Percentiles rank a stretch among this genome's conserved stretches.
phyloP scores from a whole-genome alignment of 2,113 vertebrate species.

The Labeo catla region DNA sequence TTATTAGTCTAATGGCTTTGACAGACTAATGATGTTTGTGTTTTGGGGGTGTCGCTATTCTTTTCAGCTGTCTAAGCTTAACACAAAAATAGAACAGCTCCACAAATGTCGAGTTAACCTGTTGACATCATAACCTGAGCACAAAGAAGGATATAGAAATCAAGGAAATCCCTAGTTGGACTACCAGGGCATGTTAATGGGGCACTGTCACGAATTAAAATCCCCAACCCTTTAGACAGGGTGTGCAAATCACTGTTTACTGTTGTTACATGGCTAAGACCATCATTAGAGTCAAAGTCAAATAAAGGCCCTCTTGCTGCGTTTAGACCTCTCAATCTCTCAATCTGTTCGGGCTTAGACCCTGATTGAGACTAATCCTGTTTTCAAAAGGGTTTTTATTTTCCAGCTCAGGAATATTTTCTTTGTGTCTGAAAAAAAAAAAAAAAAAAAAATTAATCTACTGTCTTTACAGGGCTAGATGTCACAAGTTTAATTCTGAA shows the following conservation, averaged over 20 bases:
- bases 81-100: neutral
- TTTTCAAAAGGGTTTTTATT: slow-evolving; percentile 59
- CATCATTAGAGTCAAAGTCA: slow-evolving; percentile 51
- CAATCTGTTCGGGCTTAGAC: slow-evolving; percentile 76
- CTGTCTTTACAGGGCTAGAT: neutral
- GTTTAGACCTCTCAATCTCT: slow-evolving; percentile 58
- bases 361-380: slow-evolving; percentile 74
- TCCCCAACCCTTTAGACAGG: neutral
- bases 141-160: neutral
- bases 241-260: slow-evolving; percentile 24
- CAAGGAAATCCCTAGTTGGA: neutral
- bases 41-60: neutral
- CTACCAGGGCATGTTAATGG: slow-evolving; percentile 45
- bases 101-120: neutral
- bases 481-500: neutral
- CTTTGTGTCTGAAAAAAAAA: slow-evolving; percentile 72
- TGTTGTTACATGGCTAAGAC: slow-evolving; percentile 23
- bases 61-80: neutral
- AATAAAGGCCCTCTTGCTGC: slow-evolving; percentile 59
- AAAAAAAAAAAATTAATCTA: slow-evolving; percentile 55
- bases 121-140: neutral
- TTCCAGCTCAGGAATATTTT: slow-evolving; percentile 33
- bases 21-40: neutral
- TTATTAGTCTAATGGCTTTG: neutral
- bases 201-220: neutral